Evolutionary conservation across 2,888 invertebrate genomes (phyloP).

Genomic region (Amblyteles armatorius): DNA sequence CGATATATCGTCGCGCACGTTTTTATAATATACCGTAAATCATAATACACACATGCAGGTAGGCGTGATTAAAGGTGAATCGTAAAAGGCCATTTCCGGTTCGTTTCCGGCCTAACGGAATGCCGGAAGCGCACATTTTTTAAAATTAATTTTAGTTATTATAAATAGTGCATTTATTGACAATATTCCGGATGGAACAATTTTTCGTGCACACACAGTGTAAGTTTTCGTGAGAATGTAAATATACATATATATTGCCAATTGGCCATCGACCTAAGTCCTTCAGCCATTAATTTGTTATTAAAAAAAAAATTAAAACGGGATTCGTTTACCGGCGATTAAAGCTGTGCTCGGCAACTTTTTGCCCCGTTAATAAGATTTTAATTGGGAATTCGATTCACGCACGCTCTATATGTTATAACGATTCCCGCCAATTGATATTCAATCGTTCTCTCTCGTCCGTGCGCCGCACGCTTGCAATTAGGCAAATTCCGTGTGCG

Average conservation of each 20-base stretch:
- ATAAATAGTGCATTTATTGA: too few species aligned
- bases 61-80: slow-evolving; percentile 23
- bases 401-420: slow-evolving; percentile 30
- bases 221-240: too few species aligned
- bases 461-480: slow-evolving; percentile 39
- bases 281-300: too few species aligned
- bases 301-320: too few species aligned
- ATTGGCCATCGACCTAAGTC: too few species aligned
- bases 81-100: slow-evolving; percentile 51
- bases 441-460: slow-evolving; percentile 54
- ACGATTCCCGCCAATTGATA: slow-evolving; percentile 53
- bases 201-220: too few species aligned
- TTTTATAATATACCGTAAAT: slow-evolving; percentile 47
- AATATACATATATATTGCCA: too few species aligned
- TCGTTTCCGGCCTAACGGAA: not conserved
- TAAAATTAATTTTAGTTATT: too few species aligned
- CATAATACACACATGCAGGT: slow-evolving; percentile 10
- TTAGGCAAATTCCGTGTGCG: slow-evolving; percentile 59
- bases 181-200: too few species aligned
- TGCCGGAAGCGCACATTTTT: too few species aligned
- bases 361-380: slow-evolving; percentile 47
- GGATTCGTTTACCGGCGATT: not conserved
- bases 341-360: not conserved
- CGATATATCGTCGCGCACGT: slow-evolving; percentile 47
- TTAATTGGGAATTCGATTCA: slow-evolving; percentile 60